A percentile compares a stretch with the other conserved stretches of the same genome.
Conservation (phyloP, 2,113 vertebrate genomes). For the Hydrochoerus hydrochaeris region DNA sequence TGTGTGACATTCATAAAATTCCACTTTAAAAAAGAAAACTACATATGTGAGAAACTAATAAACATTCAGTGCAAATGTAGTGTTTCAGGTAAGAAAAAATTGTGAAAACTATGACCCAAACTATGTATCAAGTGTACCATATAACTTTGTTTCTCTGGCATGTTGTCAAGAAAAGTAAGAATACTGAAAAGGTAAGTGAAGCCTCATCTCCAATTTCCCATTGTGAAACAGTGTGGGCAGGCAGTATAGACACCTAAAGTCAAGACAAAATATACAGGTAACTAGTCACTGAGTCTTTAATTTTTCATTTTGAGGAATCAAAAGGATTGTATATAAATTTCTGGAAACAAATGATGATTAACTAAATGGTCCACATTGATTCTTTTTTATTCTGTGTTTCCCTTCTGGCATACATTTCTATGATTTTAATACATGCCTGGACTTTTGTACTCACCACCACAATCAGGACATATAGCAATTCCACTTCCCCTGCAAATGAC, state of each 20-base stretch:
- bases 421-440: neutral
- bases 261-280: neutral
- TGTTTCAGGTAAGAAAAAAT: constrained; percentile 50
- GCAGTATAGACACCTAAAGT: neutral
- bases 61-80: neutral
- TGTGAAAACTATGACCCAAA: constrained; percentile 1
- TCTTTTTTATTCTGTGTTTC: neutral
- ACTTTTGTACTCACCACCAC: neutral
- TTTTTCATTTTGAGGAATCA: neutral
- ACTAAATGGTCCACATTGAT: neutral
- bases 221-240: neutral
- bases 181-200: constrained; percentile 39
- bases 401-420: neutral
- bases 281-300: neutral
- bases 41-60: constrained; percentile 19
- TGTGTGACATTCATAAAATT: constrained; percentile 50
- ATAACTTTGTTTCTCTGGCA: constrained; percentile 16
- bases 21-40: neutral
- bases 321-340: constrained; percentile 1
- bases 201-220: neutral
- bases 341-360: neutral
- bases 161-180: neutral
- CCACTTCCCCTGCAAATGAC: neutral
- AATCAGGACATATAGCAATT: neutral
- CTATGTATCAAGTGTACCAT: neutral